Evolutionary conservation across 1,140 invertebrate species (phyloP).

Genomic region (Cylas formicarius): DNA sequence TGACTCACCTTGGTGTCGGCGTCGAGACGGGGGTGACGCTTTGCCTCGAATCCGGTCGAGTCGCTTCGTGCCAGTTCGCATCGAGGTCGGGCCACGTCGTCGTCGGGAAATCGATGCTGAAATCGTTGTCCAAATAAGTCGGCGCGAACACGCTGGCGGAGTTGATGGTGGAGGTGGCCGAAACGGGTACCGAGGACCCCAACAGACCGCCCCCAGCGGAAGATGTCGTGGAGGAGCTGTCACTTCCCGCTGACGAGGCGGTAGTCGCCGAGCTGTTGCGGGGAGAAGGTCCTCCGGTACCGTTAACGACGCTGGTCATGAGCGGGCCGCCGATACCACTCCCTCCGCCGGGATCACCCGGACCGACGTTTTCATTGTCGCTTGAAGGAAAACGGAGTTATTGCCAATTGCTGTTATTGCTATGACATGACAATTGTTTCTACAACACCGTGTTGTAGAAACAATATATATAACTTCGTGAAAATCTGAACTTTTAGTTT

Average conservation of each 20-base stretch:
- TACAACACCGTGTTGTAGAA: no score
- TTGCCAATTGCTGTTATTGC: no score
- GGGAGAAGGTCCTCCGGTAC: conserved; percentile 31
- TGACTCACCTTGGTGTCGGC: conserved; percentile 41
- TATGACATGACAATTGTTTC: no score
- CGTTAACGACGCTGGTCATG: conserved; percentile 59
- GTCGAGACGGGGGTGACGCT: conserved; percentile 45
- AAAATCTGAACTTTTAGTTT: no score
- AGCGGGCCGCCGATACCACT: conserved; percentile 51
- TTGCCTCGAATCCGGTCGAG: conserved; percentile 52
- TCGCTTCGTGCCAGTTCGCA: conserved; percentile 35
- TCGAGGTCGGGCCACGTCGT: conserved; percentile 49
- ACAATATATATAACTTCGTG: no score
- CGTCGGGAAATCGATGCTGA: conserved; percentile 53
- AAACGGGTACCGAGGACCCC: conserved; percentile 20
- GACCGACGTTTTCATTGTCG: conserved; percentile 46
- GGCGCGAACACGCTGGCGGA: conserved; percentile 39
- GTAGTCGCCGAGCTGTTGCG: conserved; percentile 38
- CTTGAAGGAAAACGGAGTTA: conserved; percentile 32
- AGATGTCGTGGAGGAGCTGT: conserved; percentile 31
- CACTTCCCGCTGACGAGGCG: conserved; percentile 1
- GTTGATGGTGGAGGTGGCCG: conserved; percentile 38
- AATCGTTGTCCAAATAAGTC: conserved; percentile 47
- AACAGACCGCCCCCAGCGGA: conserved; percentile 29
- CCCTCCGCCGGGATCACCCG: conserved; percentile 39